Evolutionary conservation across 2,888 invertebrate species (phyloP).

Genomic region (Agapostemon virescens): DNA sequence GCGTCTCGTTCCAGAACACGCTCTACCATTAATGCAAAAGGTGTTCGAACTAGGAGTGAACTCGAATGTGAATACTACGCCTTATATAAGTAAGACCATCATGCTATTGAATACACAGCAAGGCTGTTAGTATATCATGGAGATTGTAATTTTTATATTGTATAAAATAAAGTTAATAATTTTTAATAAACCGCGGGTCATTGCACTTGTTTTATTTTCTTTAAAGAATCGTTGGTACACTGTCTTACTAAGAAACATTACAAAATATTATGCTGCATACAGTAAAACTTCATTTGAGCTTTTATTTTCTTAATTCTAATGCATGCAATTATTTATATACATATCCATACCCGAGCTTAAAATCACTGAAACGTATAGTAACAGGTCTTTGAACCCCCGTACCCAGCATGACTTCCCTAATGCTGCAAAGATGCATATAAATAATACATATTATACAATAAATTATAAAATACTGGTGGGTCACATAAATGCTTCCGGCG

Average conservation of each 20-base stretch:
- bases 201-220: constrained; percentile 30
- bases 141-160: constrained; percentile 58
- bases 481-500: constrained; percentile 73
- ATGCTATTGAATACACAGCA: constrained; percentile 91
- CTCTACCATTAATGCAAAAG: constrained; percentile 88
- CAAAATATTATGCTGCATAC: neutral
- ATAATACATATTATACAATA: constrained; percentile 11
- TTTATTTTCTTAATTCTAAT: too few species aligned
- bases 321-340: too few species aligned
- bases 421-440: neutral
- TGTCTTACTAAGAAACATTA: neutral
- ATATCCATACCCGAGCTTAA: too few species aligned
- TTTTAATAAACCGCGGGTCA: constrained; percentile 41
- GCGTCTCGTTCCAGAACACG: constrained; percentile 84
- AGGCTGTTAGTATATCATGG: constrained; percentile 84
- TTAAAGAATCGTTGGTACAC: neutral
- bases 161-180: constrained; percentile 56
- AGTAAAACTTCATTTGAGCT: neutral
- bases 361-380: neutral
- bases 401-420: neutral
- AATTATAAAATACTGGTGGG: neutral
- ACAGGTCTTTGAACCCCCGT: neutral
- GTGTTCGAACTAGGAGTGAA: constrained; percentile 92
- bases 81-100: constrained; percentile 90
- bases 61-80: constrained; percentile 88